Conservation (phyloP, 37 sponge, comb jelly and placozoan genomes). For the Beroe ovata region DNA sequence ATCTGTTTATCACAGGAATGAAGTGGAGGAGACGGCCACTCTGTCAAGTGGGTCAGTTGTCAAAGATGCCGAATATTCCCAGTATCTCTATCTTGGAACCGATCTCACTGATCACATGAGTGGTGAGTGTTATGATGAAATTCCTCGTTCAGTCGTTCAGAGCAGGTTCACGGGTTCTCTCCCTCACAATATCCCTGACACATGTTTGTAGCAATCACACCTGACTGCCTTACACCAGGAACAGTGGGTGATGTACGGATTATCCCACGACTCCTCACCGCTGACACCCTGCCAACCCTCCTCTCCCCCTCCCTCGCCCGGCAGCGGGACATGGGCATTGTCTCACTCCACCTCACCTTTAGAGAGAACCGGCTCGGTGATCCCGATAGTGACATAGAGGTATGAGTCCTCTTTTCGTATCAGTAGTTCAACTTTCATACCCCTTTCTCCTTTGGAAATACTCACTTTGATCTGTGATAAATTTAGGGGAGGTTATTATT, state of each 20-base stretch:
- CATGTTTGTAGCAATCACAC: too few species aligned
- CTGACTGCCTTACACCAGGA: neutral
- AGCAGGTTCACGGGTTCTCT: too few species aligned
- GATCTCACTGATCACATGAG: neutral
- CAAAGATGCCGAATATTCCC: neutral
- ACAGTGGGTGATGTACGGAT: neutral
- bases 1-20: conserved; percentile 7
- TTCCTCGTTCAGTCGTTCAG: too few species aligned
- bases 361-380: neutral
- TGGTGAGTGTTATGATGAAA: neutral
- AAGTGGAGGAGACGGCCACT: neutral
- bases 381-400: neutral
- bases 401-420: too few species aligned
- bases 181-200: too few species aligned
- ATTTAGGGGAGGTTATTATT: too few species aligned
- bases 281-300: neutral
- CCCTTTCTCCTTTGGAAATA: too few species aligned
- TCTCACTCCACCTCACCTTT: conserved; percentile 12
- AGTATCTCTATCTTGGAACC: neutral
- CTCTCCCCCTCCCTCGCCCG: neutral
- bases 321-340: conserved; percentile 11
- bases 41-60: neutral
- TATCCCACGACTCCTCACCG: neutral
- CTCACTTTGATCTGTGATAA: too few species aligned
- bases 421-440: too few species aligned